Conservation (phyloP, 2,113 vertebrate species). For the Ondatra zibethicus region DNA sequence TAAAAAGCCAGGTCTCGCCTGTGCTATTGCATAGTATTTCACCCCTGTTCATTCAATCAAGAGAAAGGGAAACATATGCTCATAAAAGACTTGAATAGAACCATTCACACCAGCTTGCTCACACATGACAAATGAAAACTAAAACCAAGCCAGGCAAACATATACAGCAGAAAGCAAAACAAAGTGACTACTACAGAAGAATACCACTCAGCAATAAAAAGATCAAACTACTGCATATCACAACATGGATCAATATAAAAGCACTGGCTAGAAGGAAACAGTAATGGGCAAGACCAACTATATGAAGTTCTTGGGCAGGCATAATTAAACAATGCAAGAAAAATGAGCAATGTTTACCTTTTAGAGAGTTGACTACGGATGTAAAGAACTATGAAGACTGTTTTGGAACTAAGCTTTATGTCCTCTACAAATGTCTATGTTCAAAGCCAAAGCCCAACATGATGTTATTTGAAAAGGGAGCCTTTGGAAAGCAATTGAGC, state of each 20-base stretch:
- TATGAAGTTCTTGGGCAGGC: slow-evolving; percentile 10
- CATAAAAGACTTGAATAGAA: slow-evolving; percentile 38
- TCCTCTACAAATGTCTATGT: background rate
- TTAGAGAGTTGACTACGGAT: background rate
- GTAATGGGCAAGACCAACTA: slow-evolving; percentile 12
- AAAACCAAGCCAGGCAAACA: background rate
- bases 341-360: background rate
- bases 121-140: slow-evolving; percentile 20
- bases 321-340: slow-evolving; percentile 18
- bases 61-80: slow-evolving; percentile 53
- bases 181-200: slow-evolving; percentile 11
- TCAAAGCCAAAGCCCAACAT: background rate
- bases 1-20: slow-evolving; percentile 59
- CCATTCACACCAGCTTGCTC: slow-evolving; percentile 20
- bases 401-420: background rate
- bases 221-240: background rate
- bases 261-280: slow-evolving; percentile 3
- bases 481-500: background rate
- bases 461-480: background rate
- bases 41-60: slow-evolving; percentile 25
- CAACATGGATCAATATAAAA: slow-evolving; percentile 16
- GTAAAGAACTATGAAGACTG: background rate
- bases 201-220: slow-evolving; percentile 45
- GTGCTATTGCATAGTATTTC: background rate
- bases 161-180: slow-evolving; percentile 15